Evolutionary conservation across 2,113 vertebrate genomes (phyloP), one percentile per base, ranked within the genome.

Genomic region (Ceuthmochares aereus): DNA sequence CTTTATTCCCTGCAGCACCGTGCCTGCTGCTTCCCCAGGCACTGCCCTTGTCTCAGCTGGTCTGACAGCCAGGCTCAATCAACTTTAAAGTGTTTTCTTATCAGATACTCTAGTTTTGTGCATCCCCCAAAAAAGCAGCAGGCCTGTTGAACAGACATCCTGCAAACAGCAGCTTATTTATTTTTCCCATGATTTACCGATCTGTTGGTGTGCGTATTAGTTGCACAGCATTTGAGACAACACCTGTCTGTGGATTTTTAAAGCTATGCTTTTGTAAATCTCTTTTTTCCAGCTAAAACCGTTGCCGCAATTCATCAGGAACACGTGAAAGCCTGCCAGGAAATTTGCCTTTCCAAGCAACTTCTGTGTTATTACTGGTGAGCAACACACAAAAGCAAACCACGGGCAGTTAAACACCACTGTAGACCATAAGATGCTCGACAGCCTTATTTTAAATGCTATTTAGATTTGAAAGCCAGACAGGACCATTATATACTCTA

Each of bases 241-340:
- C 59, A 62, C 72, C 59, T n/a, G 62, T 4, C 75, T 45, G 63
- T 8, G 27, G 76, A 23, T 32, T 51, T 49, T 43, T 10, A 73
- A 56, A 0, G 2, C 40, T 15, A 3, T 0, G 2, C 63, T 72
- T 58, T 30, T 59, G 4, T 32, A 73, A 90, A 85, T 88, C 72
- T 83, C 45, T 21, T 72, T 93, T 29, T 93, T 27, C 88, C 59
- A 66, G 68, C 85, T 87, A 11, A 83, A 92, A 76, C 34, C 47
- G 5, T 6, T 85, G 45, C 83, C 43, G 22, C 12, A 7, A 67
- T 69, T 29, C 80, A 32, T 17, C 60, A 43, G 60, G 56, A 91
- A 67, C 34, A 45, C 73, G 72, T 6, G 47, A 62, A 63, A 92
- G 47, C 56, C 77, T 67, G 89, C 67, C 74, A 75, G 85, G 92